A percentile compares a stretch with the other conserved stretches of the same genome.
Conservation (phyloP, 2,888 invertebrate genomes). For the Napeogenes inachia region DNA sequence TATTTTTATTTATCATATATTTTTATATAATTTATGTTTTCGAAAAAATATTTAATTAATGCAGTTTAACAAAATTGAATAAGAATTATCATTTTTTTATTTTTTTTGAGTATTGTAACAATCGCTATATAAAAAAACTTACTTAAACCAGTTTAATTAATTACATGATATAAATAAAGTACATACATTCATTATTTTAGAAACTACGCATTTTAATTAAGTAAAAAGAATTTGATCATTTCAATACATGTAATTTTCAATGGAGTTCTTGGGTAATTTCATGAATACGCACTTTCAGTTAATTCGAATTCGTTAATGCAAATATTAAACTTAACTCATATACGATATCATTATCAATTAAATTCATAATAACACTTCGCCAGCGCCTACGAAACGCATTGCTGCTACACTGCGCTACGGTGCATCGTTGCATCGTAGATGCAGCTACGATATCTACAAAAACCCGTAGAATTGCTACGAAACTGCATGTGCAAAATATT, state of each 20-base stretch:
- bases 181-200: background rate
- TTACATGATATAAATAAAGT: background rate
- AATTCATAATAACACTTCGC: background rate
- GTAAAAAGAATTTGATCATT: no score
- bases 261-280: no score
- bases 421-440: constrained; percentile 70
- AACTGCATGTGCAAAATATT: constrained; percentile 61
- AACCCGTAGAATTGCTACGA: constrained; percentile 61
- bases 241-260: no score
- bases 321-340: background rate
- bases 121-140: background rate
- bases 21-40: no score
- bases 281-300: no score
- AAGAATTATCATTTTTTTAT: background rate
- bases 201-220: no score
- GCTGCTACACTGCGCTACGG: constrained; percentile 50
- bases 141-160: constrained; percentile 1
- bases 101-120: background rate
- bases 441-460: constrained; percentile 67
- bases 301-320: no score
- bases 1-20: no score
- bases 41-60: background rate
- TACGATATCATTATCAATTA: background rate
- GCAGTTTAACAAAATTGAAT: no score
- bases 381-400: constrained; percentile 36